These are phyloP conservation scores for Lates japonicus DNA, from an alignment of 2,797 vertebrate genomes.

Conservation along the genomic window DNA sequence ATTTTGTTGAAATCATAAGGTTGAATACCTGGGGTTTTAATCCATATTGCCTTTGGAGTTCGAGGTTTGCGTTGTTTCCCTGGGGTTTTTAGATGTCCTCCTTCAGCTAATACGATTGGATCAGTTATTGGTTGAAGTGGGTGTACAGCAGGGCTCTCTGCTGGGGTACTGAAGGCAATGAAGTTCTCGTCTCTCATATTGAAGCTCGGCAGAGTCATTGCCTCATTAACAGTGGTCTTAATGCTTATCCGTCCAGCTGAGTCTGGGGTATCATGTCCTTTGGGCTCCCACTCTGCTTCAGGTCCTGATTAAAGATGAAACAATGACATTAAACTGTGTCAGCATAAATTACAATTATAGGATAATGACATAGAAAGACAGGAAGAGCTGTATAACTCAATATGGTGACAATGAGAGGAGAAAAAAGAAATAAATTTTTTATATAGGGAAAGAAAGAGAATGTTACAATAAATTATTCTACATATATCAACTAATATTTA, in stretches of 20 bases:
- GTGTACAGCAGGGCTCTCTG: slow-evolving; percentile 68
- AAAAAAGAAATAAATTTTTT: neutral
- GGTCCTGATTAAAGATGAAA: slow-evolving; percentile 56
- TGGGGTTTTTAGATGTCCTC: slow-evolving; percentile 63
- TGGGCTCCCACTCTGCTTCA: slow-evolving; percentile 79
- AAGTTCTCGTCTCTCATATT: slow-evolving; percentile 75
- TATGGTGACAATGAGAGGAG: neutral
- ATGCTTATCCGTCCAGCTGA: slow-evolving; percentile 60
- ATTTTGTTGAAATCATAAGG: slow-evolving; percentile 2
- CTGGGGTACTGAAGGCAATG: slow-evolving; percentile 74
- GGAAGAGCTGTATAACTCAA: neutral
- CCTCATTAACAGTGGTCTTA: slow-evolving; percentile 56
- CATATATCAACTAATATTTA: neutral
- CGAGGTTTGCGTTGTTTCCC: slow-evolving; percentile 82
- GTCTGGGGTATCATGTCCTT: slow-evolving; percentile 86
- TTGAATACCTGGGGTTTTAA: slow-evolving; percentile 70
- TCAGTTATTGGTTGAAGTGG: slow-evolving; percentile 73
- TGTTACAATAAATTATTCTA: neutral
- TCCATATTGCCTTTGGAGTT: slow-evolving; percentile 72
- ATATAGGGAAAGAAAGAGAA: neutral
- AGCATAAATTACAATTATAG: neutral
- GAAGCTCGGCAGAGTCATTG: slow-evolving; percentile 67
- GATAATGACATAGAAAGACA: neutral
- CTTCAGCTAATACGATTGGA: slow-evolving; percentile 35
- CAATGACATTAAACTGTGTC: slow-evolving; percentile 3